Evolutionary conservation across 2,797 vertebrate genomes (phyloP), one percentile per base, ranked within the genome.

Genomic region (Phaenicophaeus curvirostris): DNA sequence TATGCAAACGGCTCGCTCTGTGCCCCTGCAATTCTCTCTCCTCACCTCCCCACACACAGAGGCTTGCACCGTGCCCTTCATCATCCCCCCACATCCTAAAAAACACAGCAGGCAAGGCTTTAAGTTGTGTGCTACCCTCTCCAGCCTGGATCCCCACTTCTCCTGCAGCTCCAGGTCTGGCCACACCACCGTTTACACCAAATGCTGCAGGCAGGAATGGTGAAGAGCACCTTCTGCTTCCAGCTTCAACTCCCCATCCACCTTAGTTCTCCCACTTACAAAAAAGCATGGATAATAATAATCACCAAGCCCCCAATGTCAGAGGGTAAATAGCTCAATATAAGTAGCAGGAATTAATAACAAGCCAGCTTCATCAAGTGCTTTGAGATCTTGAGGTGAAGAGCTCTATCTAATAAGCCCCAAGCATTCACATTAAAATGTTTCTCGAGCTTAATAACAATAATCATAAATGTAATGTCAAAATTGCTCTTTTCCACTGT

Each of bases 361-460:
- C 62, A 89, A 83, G 75, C 62, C 33, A 85, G 50, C 82, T 78
- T 61, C 5, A 3, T 86, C 82, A 55, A 94, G 90, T 74, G 92
- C 87, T 82, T 72, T 14, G 71, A 94, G 82, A 94, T 82, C 85
- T 89, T 11, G 67, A 85, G 63, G 66, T 94, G 86, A 91, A 90
- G 79, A 94, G 85, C 78, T 85, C 71, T 51, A 67, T 10, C 51
- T 82, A 82, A 89, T 61, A 80, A 94, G 78, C 71, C 71, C 78
- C 31, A 25, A 91, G 90, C 79, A 61, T 53, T 85, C 68, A 37
- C 51, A 61, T 75, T 78, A 59, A 78, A 85, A 79, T 46, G 77
- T 86, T 86, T 86, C 82, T 83, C 57, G 58, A 65, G 73, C 86
- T 94, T 93, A 93, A 95, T 58, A 75, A 83, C 77, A 71, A 89